Percentiles rank a stretch among this genome's conserved stretches.
These are phyloP conservation scores for Heptranchias perlo DNA, from an alignment of 2,113 vertebrate species.

Conservation along the genomic window DNA sequence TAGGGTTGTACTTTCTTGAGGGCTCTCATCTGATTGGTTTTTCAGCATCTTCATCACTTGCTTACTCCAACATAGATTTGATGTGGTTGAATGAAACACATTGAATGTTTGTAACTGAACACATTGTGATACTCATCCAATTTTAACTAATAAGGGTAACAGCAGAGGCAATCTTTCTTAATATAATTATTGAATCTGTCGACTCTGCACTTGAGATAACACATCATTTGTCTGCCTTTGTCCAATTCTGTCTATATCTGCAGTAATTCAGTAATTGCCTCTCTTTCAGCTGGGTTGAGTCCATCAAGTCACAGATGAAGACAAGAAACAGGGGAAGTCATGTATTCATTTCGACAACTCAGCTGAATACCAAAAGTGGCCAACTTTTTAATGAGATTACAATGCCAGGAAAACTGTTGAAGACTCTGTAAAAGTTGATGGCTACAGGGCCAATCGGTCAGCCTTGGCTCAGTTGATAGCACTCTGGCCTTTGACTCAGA, in stretches of 20 bases:
- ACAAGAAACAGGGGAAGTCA: neutral
- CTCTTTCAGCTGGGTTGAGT: neutral
- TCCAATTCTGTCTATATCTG: conserved; percentile 12
- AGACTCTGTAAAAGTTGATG: neutral
- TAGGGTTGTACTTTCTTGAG: neutral
- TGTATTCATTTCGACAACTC: neutral
- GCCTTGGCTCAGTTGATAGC: neutral
- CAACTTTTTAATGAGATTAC: neutral
- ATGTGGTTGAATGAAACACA: conserved; percentile 14
- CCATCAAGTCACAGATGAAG: conserved; percentile 6
- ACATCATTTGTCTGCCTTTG: conserved; percentile 24
- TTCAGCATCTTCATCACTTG: conserved; percentile 15
- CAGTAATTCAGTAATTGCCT: conserved; percentile 32
- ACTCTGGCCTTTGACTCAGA: neutral
- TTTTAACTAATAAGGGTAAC: too few relatives aligned
- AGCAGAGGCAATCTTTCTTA: conserved; percentile 15
- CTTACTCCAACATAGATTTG: conserved; percentile 10
- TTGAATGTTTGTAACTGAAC: conserved; percentile 13
- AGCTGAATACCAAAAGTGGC: neutral
- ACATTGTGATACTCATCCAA: neutral
- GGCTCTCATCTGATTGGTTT: neutral
- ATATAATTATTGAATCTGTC: conserved; percentile 32
- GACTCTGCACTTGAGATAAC: neutral
- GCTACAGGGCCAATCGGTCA: neutral
- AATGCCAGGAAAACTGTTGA: neutral